Percentiles rank a stretch among this genome's conserved stretches.
These are phyloP conservation scores for Lasioglossum figueresi DNA, from an alignment of 2,888 invertebrate species.

Conservation along the genomic window DNA sequence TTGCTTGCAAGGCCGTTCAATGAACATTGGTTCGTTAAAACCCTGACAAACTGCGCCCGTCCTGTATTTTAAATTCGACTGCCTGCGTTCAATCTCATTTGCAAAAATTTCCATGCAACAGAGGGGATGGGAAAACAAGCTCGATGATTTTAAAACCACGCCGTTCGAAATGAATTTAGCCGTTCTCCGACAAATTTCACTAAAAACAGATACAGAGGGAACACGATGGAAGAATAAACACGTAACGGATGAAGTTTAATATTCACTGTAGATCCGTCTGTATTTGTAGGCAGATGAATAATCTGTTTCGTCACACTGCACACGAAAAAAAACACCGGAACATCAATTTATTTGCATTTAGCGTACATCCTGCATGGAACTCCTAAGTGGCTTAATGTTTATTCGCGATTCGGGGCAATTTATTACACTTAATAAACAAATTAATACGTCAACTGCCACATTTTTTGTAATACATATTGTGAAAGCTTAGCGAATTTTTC, in stretches of 20 bases:
- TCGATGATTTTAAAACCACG: conserved; percentile 45
- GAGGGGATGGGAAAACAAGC: conserved; percentile 18
- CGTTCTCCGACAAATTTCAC: not conserved
- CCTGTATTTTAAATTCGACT: conserved; percentile 53
- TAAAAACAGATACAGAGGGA: conserved; percentile 10
- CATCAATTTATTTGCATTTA: not conserved
- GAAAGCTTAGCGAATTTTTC: not conserved
- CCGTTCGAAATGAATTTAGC: conserved; percentile 38
- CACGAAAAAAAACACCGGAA: not conserved
- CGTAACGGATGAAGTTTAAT: conserved; percentile 6
- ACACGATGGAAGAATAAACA: conserved; percentile 8
- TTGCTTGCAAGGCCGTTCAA: conserved; percentile 30
- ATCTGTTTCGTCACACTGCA: not conserved
- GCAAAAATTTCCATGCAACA: conserved; percentile 60
- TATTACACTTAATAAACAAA: not conserved
- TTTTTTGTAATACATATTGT: not conserved
- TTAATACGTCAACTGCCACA: not conserved
- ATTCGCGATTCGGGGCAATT: not conserved
- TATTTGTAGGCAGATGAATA: not conserved
- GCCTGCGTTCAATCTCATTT: conserved; percentile 49
- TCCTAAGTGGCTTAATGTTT: not conserved
- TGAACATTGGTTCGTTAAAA: conserved; percentile 51
- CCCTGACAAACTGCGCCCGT: conserved; percentile 34
- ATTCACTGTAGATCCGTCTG: not conserved
- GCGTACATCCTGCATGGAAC: not conserved